Evolutionary conservation across 2,888 invertebrate genomes (phyloP), one percentile per base, ranked within the genome.

Genomic region (Cheilosia vulpina): DNA sequence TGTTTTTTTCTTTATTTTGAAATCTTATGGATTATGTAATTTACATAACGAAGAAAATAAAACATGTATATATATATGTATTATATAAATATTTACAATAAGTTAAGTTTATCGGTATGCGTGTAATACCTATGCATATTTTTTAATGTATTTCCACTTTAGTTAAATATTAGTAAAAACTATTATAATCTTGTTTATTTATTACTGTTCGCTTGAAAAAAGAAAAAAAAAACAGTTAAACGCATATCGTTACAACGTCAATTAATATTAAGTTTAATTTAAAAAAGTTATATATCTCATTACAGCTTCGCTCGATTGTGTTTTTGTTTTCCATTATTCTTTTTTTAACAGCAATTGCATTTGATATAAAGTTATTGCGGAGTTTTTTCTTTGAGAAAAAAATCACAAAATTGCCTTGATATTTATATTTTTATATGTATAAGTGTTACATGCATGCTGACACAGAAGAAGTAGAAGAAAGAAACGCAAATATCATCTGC

Each of bases 81-180:
- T 21, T 81, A 47, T 79, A 75, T 80, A 85, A 80, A 85, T 85
- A 80, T 80, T 80, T 85, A 85, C 84, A 80, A 71, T 79, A 71
- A 76, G 43, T 76, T 85, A 81, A 63, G 66, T 72, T 77, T 55
- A 68, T 76, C 80, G 76, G 76, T 72, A 85, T 80, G 43, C 53
- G 50, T 73, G 50, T 63, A 68, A 78, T 83, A 73, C 72, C 65
- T 69, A 83, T 78, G 45, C 69, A 75, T 60, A 79, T 62, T 5
- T 41, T 13, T 41, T n/a, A n/a, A 41, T 58, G 47, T 62, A 62
- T 50, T 19, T 68, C 65, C 73, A 73, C 57, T 62, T 77, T 69
- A 69, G 53, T 77, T 76, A 68, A 62, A 34, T 68, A 75, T 73
- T 79, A 65, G 58, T 69, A 72, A 79, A 78, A 83, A 72, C 52